Percentiles rank a stretch among this genome's conserved stretches.
Evolutionary conservation across 2,888 invertebrate species (phyloP).

Genomic region (Perizoma flavofasciatum): DNA sequence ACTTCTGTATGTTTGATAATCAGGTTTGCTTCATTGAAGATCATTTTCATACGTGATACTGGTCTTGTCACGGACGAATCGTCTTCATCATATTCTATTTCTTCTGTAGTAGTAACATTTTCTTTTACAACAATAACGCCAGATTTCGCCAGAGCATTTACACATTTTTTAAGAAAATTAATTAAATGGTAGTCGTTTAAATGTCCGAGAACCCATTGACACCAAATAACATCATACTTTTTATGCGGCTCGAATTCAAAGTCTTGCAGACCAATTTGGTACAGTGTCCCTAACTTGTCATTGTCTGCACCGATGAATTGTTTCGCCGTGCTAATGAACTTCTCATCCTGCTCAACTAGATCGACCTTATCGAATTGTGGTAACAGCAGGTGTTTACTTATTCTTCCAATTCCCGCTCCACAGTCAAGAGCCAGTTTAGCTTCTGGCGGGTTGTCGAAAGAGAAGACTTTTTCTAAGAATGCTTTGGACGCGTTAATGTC

Average conservation of each 20-base stretch:
- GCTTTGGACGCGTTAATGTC: slow-evolving; percentile 94
- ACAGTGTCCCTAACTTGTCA: slow-evolving; percentile 86
- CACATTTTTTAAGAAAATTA: slow-evolving; percentile 86
- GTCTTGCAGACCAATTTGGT: slow-evolving; percentile 90
- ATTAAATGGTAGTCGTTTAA: slow-evolving; percentile 93
- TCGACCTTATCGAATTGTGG: slow-evolving; percentile 93
- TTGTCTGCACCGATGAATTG: slow-evolving; percentile 67
- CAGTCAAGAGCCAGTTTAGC: slow-evolving; percentile 93
- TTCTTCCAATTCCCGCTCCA: slow-evolving; percentile 98
- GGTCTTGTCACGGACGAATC: slow-evolving; percentile 97
- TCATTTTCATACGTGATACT: slow-evolving; percentile 80
- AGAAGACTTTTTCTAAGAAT: slow-evolving; percentile 86
- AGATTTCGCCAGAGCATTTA: slow-evolving; percentile 62
- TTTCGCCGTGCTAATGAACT: slow-evolving; percentile 90
- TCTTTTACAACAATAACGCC: slow-evolving; percentile 80
- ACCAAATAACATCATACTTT: slow-evolving; percentile 97
- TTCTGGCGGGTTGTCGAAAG: slow-evolving; percentile 77
- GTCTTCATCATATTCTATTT: slow-evolving; percentile 88
- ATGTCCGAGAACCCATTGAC: slow-evolving; percentile 97
- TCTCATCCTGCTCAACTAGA: slow-evolving; percentile 94
- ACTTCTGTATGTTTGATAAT: slow-evolving; percentile 86
- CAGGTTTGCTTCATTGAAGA: slow-evolving; percentile 89
- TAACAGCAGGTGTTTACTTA: slow-evolving; percentile 92
- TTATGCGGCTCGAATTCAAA: slow-evolving; percentile 91
- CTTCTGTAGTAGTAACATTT: slow-evolving; percentile 88